Conservation (phyloP, 2,888 invertebrate genomes). For the Temnothorax unifasciatus region DNA sequence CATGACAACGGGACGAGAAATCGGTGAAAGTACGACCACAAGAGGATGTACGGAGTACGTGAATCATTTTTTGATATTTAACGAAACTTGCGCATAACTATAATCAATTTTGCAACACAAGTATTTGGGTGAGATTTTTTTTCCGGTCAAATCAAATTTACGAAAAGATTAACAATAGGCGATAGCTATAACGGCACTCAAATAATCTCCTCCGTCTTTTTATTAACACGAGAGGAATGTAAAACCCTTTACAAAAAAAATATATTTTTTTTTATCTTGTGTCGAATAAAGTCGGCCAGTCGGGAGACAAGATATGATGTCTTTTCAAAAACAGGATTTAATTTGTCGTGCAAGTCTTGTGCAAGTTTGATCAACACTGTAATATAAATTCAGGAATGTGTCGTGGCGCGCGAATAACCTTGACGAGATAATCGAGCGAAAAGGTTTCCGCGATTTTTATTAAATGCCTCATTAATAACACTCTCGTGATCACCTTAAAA, state of each 20-base stretch:
- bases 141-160: not conserved
- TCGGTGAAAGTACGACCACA: constrained; percentile 72
- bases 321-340: constrained; percentile 60
- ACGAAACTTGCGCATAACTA: not conserved
- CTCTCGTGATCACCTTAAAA: constrained; percentile 6
- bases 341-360: constrained; percentile 39
- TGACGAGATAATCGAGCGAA: constrained; percentile 72
- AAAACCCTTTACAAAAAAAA: not conserved
- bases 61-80: constrained; percentile 8
- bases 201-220: not conserved
- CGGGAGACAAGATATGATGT: not conserved
- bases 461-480: constrained; percentile 31
- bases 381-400: constrained; percentile 66
- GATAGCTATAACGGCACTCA: not conserved
- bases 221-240: not conserved
- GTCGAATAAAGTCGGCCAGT: not conserved
- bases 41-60: constrained; percentile 81
- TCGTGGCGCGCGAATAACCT: constrained; percentile 69
- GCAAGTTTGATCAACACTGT: constrained; percentile 48
- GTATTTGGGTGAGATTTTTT: not conserved
- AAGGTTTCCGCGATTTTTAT: constrained; percentile 64
- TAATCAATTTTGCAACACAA: not conserved
- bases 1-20: constrained; percentile 63
- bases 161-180: not conserved
- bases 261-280: not conserved